Evolutionary conservation across 2,113 vertebrate species (phyloP).

Genomic region (Forbesichthys agassizii): DNA sequence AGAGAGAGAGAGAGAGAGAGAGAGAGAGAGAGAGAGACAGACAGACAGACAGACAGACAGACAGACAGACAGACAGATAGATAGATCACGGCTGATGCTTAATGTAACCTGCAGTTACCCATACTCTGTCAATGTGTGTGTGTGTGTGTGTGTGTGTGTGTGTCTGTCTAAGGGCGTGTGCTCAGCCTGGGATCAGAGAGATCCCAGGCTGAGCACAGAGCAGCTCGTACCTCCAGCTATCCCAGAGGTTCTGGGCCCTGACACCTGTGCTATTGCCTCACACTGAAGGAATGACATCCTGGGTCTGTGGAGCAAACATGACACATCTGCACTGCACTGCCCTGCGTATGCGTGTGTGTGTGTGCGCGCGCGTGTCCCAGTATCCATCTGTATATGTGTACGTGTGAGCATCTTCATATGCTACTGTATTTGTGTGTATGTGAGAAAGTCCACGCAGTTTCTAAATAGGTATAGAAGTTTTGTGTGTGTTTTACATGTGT

Average conservation of each 20-base stretch:
- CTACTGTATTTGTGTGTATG: conserved; percentile 2
- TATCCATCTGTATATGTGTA: conserved; percentile 8
- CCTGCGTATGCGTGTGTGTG: conserved; percentile 15
- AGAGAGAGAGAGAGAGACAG: too few relatives aligned
- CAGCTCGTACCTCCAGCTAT: conserved; percentile 44
- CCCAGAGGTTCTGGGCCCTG: conserved; percentile 48
- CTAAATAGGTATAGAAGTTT: conserved; percentile 52
- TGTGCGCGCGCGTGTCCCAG: conserved; percentile 19
- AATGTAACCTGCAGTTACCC: background rate
- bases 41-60: background rate
- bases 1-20: background rate
- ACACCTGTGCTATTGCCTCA: conserved; percentile 74
- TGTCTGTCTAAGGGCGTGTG: conserved; percentile 32
- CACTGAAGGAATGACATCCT: conserved; percentile 56
- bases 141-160: conserved; percentile 12
- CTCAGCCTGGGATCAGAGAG: conserved; percentile 1
- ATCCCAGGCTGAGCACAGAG: conserved; percentile 58
- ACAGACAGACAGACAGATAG: background rate
- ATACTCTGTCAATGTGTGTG: background rate
- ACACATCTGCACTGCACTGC: conserved; percentile 62
- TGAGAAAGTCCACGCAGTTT: conserved; percentile 1
- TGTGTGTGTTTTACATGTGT: conserved; percentile 16
- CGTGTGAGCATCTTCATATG: background rate
- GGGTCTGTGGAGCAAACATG: conserved; percentile 41
- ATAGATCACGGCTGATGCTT: conserved; percentile 30